phyloP scores from a whole-genome alignment of 1,140 invertebrate species.

The Lineus longissimus region DNA sequence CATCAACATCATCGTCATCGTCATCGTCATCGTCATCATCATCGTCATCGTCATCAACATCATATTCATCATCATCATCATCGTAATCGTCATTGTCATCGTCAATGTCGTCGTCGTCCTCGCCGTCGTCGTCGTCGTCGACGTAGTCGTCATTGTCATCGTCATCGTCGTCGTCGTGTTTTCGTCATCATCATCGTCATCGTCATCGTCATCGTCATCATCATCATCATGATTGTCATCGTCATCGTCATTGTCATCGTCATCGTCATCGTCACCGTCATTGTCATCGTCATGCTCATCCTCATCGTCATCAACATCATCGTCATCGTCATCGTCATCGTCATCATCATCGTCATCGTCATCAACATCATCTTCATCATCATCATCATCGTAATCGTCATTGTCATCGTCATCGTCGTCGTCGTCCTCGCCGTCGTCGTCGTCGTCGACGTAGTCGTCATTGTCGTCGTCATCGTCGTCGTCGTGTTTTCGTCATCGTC shows the following conservation, averaged over 20 bases:
- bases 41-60: too few species aligned
- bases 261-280: conserved; percentile 10
- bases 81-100: neutral
- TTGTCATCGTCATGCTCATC: neutral
- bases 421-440: conserved; percentile 2
- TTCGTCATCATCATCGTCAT: too few species aligned
- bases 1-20: too few species aligned
- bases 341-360: neutral
- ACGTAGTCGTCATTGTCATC: too few species aligned
- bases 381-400: too few species aligned
- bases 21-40: too few species aligned
- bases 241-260: neutral
- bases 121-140: too few species aligned
- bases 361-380: neutral
- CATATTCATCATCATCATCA: too few species aligned
- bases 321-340: too few species aligned
- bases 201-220: conserved; percentile 1
- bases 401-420: neutral
- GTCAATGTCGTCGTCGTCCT: conserved; percentile 6
- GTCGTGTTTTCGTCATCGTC: neutral
- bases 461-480: neutral
- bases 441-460: too few species aligned
- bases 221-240: neutral
- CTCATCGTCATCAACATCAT: too few species aligned
- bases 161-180: too few species aligned